Base-by-base conservation (phyloP, 2,113 vertebrate genomes). In the Bufo bufo region DNA sequence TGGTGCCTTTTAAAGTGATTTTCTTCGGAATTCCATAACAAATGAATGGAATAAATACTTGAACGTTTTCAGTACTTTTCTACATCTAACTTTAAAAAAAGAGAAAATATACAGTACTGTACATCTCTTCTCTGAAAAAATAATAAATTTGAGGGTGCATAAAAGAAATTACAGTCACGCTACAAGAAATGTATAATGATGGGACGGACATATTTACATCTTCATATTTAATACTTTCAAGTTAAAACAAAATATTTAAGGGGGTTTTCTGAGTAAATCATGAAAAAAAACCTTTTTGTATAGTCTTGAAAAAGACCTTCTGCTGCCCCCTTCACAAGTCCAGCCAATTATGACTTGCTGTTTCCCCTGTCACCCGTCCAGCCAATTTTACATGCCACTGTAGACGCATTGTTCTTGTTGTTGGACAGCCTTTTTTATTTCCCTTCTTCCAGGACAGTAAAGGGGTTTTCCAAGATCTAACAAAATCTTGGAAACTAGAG, bases 41-140 rank as follows among this genome's bases (percentile, higher is more conserved):
- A 71, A 80, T 82, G 77, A 81, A 52, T 87, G 77, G 65, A 71
- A 87, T 72, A 87, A 82, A 69, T 79, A 87, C 81, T 87, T 65
- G 43, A 43, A 5, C 20, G 47, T 81, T 77, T 81, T 69, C 86
- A 59, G 86, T 56, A 59, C 85, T 20, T 82, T 87, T 87, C 50
- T 58, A 52, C 69, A 47, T 69, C 63, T 58, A 17, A 12, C 4
- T 59, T 84, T 61, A 47, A 69, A 33, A 20, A 79, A 58, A 80
- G 16, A 86, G 81, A 81, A 80, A 33, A 33, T 33, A 33, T 33
- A 33, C 33, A 33, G 33, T 33, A 33, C 33, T 58, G 66, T 86
- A 86, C 74, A 78, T 86, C 2, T 78, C 13, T 23, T 72, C 75
- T 23, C 58, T 63, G 75, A 52, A 63, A 77, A 23, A 16, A 65